Base-by-base conservation (phyloP, 1,140 invertebrate genomes). In the Drosophila kanapiae region DNA sequence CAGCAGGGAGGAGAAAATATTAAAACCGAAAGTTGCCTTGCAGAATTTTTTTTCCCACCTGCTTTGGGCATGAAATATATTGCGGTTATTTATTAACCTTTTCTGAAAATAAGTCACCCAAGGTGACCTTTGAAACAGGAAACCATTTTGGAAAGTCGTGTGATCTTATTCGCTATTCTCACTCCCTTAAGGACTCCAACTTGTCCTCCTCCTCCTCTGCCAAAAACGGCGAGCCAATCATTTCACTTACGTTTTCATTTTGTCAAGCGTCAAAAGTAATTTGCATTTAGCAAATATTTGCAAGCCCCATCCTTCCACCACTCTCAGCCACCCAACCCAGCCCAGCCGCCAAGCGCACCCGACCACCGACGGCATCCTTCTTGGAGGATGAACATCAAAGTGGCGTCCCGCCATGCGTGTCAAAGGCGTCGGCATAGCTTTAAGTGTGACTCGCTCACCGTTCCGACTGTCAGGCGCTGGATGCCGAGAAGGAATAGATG, bases 271-370 rank as follows among this genome's bases (percentile, higher is more conserved):
- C 83, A 88, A 83, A 88, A 87, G 84, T 83, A 88, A 87, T 87
- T 87, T 87, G 83, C 84, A 88, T 87, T 88, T 83, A 75, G 77
- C 83, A 87, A 87, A 87, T 87, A 87, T 87, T 87, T 87, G 67
- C 57, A 37, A 70, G 51, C 51, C 47, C 67, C 42, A 5, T 10
- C 6, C 27, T 9, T 11, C 7, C 29, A 35, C 2, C 38, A 6
- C 7, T 35, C n/a, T 13, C 6, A 33, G 10, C 33, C 58, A 10
- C 13, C 37, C 37, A 16, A 13, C 14, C 14, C 61, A 42, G 35
- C 45, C 43, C 58, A 13, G 9, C 40, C 40, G n/a, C 6, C 13
- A 53, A n/a, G n/a, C 38, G 48, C 42, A 38, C n/a, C 23, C 13
- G 45, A 7, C 23, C 57, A 49, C 31, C 56, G 13, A 16, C 10